Base-by-base conservation (phyloP, 2,113 vertebrate species). In the Isichthys henryi region DNA sequence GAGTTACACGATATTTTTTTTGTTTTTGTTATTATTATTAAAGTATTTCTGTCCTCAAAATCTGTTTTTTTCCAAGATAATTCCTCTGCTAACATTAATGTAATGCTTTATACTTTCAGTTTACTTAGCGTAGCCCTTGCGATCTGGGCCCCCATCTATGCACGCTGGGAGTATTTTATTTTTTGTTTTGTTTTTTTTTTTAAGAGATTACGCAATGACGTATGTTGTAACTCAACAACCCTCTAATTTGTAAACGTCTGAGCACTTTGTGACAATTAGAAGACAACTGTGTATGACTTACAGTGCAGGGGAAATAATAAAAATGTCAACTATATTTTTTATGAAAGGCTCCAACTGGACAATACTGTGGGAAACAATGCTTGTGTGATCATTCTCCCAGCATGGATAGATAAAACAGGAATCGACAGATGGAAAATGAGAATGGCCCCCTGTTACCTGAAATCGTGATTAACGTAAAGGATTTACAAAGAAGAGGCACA, bases 31-130 rank as follows among this genome's bases (percentile, higher is more conserved):
- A 86, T 92, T 83, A 39, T 91, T 48, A 89, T 90, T 89, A 70
- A 88, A 87, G 88, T 93, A 90, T 91, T 88, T 92, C 89, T 88
- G 90, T 91, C 91, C 92, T 92, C 90, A 94, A 19, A 17, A 92
- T 90, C 92, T 91, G 91, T 88, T 90, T 91, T 92, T 91, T 89
- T 92, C 50, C 94, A 94, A 95, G 83, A n/a, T 92, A 94, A 91
- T 93, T 93, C 91, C 89, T 56, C 35, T 84, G 74, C 35, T 80
- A 13, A 43, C 13, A 80, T 80, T 15, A 80, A 31, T 31, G 62
- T 31, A 31, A 70, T 31, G 10, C n/a, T 11, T 35, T 19, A n/a
- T 0, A 15, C n/a, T 31, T 50, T 50, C 48, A 31, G 11, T 27
- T 50, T 50, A 48, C 45, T 80, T 80, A 80, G 74, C 13, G 2